Evolutionary conservation across 2,888 invertebrate species (phyloP), one percentile per base, ranked within the genome.

Genomic region (Idaea straminata): DNA sequence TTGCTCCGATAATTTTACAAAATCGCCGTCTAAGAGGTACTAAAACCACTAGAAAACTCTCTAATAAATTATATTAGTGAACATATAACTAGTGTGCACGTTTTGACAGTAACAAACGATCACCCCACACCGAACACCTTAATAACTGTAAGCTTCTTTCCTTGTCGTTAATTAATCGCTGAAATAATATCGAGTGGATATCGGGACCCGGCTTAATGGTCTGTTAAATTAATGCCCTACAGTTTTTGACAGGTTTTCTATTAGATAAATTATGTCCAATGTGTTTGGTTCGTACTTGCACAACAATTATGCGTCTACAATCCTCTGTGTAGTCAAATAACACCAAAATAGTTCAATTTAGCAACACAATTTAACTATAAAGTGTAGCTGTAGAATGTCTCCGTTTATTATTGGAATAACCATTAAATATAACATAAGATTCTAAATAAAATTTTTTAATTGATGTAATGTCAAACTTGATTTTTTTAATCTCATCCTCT

Each of bases 181-280:
- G 67, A 59, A 60, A 61, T 65, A 61, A 67, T 67, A 64, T 61
- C 62, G 63, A 64, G 60, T 61, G 58, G 62, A 59, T 59, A 59
- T 59, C 47, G 47, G 13, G 47, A 47, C 47, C 62, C 65, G 58
- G 62, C 59, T 63, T 69, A 74, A 76, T 76, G 71, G 73, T 58
- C 67, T 68, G 73, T 66, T 64, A 74, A 76, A 75, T 74, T 66
- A 76, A 73, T 70, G 64, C 65, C 61, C 67, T 62, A 61, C 65
- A 69, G 66, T 68, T 70, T 74, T 72, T 61, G 74, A 74, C 74
- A 76, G 71, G 57, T 69, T 69, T 71, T 70, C 70, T 74, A 74
- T 75, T 69, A 73, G 57, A 61, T 65, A 7, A 63, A 61, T 57
- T 57, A 61, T 47, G 47, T 47, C 35, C 5, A 59, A 62, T 10